phyloP scores from a whole-genome alignment of 2,113 vertebrate species.

The Cephalopterus ornatus region DNA sequence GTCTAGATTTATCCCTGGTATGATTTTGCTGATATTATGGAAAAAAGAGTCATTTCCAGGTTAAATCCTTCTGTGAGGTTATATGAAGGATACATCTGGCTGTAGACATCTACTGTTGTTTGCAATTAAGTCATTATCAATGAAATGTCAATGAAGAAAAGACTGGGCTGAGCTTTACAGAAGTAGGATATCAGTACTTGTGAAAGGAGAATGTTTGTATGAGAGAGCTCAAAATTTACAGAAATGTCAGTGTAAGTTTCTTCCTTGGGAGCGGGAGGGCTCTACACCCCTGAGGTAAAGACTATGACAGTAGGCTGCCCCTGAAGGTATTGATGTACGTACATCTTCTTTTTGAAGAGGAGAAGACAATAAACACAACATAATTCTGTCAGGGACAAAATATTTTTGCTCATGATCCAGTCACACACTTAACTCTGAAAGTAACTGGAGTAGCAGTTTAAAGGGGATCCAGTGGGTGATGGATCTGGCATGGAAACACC shows the following conservation, averaged over 20 bases:
- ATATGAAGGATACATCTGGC: neutral
- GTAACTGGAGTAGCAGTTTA: neutral
- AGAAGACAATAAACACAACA: neutral
- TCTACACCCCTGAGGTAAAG: neutral
- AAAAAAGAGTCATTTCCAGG: neutral
- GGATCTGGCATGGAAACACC: neutral
- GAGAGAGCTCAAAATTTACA: neutral
- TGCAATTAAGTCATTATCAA: neutral
- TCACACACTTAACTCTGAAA: neutral
- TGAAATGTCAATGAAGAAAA: neutral
- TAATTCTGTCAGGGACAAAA: neutral
- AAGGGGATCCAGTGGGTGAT: neutral
- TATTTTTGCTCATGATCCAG: neutral
- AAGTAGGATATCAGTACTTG: neutral
- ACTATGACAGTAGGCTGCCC: neutral
- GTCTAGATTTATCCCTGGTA: neutral
- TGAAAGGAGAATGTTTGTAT: neutral
- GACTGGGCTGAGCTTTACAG: neutral
- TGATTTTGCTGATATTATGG: neutral
- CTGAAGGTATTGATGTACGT: neutral
- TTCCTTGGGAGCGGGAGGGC: neutral
- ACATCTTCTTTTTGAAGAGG: neutral
- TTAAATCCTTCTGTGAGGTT: neutral
- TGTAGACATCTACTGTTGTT: neutral
- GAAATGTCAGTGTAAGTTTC: neutral